A percentile compares a stretch with the other conserved stretches of the same genome.
Conservation (phyloP, 2,888 invertebrate species). For the Eudasyphora cyanicolor region DNA sequence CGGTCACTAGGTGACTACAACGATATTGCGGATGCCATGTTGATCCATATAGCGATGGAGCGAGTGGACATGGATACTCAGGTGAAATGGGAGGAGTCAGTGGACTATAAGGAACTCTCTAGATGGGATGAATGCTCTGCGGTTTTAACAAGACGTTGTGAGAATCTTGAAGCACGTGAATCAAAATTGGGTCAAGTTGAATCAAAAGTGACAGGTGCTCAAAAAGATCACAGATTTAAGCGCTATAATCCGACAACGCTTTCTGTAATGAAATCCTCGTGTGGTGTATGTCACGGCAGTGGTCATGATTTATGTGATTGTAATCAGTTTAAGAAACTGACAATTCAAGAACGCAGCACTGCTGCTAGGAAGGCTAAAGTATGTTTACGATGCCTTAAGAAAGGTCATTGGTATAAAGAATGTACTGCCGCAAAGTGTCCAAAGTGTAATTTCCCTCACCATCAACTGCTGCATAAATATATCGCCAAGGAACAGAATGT, state of each 20-base stretch:
- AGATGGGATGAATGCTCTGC: slow-evolving; percentile 51
- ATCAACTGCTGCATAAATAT: not conserved
- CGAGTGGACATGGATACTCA: slow-evolving; percentile 50
- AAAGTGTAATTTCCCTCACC: not conserved
- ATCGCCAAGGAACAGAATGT: too few relatives aligned
- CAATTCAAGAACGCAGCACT: not conserved
- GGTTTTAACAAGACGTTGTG: slow-evolving; percentile 48
- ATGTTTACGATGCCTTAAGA: slow-evolving; percentile 14
- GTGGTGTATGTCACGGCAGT: too few relatives aligned
- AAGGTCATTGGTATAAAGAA: not conserved
- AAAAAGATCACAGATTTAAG: not conserved
- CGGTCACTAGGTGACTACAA: slow-evolving; percentile 44
- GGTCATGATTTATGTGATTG: not conserved
- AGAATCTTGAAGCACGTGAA: slow-evolving; percentile 59
- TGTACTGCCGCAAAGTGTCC: not conserved
- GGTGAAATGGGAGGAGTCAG: slow-evolving; percentile 60
- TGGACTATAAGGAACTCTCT: slow-evolving; percentile 51
- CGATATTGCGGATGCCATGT: slow-evolving; percentile 55
- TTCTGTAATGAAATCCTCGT: too few relatives aligned
- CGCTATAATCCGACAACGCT: not conserved
- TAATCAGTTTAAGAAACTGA: not conserved
- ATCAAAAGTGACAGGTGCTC: not conserved
- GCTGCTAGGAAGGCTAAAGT: not conserved
- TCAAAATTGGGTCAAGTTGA: slow-evolving; percentile 14
- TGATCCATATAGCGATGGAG: slow-evolving; percentile 59